Conservation (phyloP, 2,113 vertebrate species). For the Hippocampus zosterae region DNA sequence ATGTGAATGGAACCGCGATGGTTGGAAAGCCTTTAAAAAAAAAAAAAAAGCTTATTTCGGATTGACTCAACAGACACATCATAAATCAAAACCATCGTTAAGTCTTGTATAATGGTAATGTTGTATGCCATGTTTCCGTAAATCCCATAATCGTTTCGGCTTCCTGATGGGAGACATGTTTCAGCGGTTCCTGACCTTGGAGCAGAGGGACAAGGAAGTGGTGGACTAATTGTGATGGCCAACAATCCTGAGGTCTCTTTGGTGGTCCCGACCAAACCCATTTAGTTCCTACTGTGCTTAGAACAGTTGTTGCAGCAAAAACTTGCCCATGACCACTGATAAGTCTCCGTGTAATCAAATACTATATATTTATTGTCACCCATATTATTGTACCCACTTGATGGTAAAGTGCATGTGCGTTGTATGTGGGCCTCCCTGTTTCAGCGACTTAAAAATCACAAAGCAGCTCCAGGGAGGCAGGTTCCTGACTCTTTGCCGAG, state of each 20-base stretch:
- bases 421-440: background rate
- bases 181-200: slow-evolving; percentile 59
- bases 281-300: slow-evolving; percentile 42
- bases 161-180: slow-evolving; percentile 39
- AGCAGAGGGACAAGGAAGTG: slow-evolving; percentile 47
- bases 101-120: slow-evolving; percentile 10
- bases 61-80: slow-evolving; percentile 17
- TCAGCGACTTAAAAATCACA: background rate
- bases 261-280: slow-evolving; percentile 46
- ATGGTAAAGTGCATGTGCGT: background rate
- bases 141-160: slow-evolving; percentile 26
- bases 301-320: slow-evolving; percentile 18
- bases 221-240: slow-evolving; percentile 36
- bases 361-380: background rate
- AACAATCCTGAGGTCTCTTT: slow-evolving; percentile 65
- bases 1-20: background rate
- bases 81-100: slow-evolving; percentile 11
- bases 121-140: slow-evolving; percentile 21
- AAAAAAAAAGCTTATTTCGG: slow-evolving; percentile 5
- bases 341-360: background rate
- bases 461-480: too few species aligned
- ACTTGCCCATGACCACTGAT: slow-evolving; percentile 47
- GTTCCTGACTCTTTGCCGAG: background rate
- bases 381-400: slow-evolving; percentile 1
- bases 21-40: background rate